Conservation (phyloP, 2,888 invertebrate genomes). For the Archaeoteleia sp. region DNA sequence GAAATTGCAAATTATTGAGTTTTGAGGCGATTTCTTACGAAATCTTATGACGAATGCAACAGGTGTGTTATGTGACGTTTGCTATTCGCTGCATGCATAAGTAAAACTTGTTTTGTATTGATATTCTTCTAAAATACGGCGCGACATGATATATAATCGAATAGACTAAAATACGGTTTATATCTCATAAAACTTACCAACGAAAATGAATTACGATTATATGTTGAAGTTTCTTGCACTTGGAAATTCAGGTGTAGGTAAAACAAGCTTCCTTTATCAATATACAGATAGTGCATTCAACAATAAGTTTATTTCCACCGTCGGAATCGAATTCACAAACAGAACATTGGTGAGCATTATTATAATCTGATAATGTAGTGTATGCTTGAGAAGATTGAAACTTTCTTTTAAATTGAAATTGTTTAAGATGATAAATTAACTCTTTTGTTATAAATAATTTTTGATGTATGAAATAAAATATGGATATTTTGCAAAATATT, state of each 20-base stretch:
- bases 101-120: constrained; percentile 25
- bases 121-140: constrained; percentile 11
- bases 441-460: too few species aligned
- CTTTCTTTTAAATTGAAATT: background rate
- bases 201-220: constrained; percentile 89
- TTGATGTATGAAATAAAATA: too few species aligned
- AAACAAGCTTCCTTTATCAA: constrained; percentile 96
- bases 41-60: constrained; percentile 30
- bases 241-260: constrained; percentile 98
- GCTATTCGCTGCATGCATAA: constrained; percentile 25
- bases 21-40: constrained; percentile 1
- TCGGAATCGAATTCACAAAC: constrained; percentile 98
- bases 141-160: background rate
- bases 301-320: constrained; percentile 95
- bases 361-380: background rate
- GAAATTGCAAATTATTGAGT: background rate
- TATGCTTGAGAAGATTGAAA: too few species aligned
- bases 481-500: too few species aligned
- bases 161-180: constrained; percentile 5
- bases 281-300: constrained; percentile 96
- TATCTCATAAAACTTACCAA: background rate
- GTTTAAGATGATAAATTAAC: too few species aligned
- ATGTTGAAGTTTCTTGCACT: constrained; percentile 93
- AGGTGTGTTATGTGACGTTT: constrained; percentile 34
- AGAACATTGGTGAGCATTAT: constrained; percentile 86